Evolutionary conservation across 2,888 invertebrate genomes (phyloP), one percentile per base, ranked within the genome.

Genomic region (Sycophila texana): DNA sequence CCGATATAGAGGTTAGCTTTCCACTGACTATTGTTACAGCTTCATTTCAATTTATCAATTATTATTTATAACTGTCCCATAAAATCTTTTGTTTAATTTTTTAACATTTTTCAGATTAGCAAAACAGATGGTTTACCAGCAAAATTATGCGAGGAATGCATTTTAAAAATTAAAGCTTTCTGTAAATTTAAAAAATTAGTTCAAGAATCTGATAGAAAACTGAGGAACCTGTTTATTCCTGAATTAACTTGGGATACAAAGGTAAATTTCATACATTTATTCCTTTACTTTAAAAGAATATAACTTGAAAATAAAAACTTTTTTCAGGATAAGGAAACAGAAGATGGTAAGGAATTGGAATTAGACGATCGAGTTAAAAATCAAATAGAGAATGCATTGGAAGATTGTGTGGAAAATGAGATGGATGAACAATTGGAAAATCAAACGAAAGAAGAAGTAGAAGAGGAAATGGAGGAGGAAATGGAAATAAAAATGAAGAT

Each of bases 131-230:
- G 88, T 0, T 58, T 90, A 58, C 90, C 90, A 39, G 86, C 84
- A 18, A 88, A 87, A 83, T 83, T 90, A 0, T 90, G 90, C 53
- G 81, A 85, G 1, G 89, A 88, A 81, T 90, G 90, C 84, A 89
- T 88, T 7, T 87, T 88, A 60, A 85, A 87, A 49, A 89, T 87
- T 0, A 85, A 87, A 74, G 81, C 87, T 22, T 90, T 88, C 75
- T 86, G 88, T 73, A 85, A 88, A 53, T 90, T 90, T 47, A 89
- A 88, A 73, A 77, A 84, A 1, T 86, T 89, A 81, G 88, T 90
- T 4, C 87, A 85, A 81, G 87, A 86, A 13, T 87, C 89, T 0
- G 88, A 90, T 26, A 85, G 83, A 72, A 88, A 87, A 72, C 83
- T 90, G 0, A 84, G 86, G 4, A 85, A 86, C 70, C 87, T 89